Conservation (phyloP, 2,888 invertebrate genomes). For the Diarsia brunnea region DNA sequence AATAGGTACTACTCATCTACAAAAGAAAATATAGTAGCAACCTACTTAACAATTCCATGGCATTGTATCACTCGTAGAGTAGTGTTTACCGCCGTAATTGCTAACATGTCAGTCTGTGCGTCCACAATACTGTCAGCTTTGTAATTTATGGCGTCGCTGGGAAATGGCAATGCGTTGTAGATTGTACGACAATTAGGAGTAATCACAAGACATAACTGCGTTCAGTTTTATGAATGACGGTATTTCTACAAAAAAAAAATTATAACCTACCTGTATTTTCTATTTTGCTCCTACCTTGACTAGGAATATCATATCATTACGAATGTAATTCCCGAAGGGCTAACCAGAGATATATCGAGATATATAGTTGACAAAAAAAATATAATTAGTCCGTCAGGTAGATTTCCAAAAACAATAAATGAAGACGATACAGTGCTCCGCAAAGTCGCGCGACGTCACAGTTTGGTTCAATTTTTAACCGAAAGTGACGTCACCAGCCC, state of each 20-base stretch:
- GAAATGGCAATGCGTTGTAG: slow-evolving; percentile 19
- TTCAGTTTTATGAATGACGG: neutral
- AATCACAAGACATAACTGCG: neutral
- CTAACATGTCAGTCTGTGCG: slow-evolving; percentile 25
- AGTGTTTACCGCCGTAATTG: slow-evolving; percentile 26
- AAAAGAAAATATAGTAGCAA: neutral
- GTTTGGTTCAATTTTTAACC: too few relatives aligned
- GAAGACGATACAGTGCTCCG: too few relatives aligned
- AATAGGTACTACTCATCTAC: neutral
- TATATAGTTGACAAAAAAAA: too few relatives aligned
- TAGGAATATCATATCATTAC: neutral
- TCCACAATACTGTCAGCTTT: slow-evolving; percentile 21
- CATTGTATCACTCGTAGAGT: slow-evolving; percentile 12
- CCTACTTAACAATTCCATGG: slow-evolving; percentile 1
- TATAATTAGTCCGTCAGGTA: too few relatives aligned
- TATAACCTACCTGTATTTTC: neutral
- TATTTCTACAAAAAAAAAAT: neutral
- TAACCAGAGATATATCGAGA: neutral
- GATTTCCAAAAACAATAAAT: too few relatives aligned
- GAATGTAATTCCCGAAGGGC: neutral
- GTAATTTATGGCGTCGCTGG: slow-evolving; percentile 33
- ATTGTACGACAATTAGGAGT: slow-evolving; percentile 24
- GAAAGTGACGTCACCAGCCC: too few relatives aligned
- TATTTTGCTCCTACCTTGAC: neutral
- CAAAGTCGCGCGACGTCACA: too few relatives aligned